Evolutionary conservation across 2,113 vertebrate genomes (phyloP).

Genomic region (Furnarius figulus): DNA sequence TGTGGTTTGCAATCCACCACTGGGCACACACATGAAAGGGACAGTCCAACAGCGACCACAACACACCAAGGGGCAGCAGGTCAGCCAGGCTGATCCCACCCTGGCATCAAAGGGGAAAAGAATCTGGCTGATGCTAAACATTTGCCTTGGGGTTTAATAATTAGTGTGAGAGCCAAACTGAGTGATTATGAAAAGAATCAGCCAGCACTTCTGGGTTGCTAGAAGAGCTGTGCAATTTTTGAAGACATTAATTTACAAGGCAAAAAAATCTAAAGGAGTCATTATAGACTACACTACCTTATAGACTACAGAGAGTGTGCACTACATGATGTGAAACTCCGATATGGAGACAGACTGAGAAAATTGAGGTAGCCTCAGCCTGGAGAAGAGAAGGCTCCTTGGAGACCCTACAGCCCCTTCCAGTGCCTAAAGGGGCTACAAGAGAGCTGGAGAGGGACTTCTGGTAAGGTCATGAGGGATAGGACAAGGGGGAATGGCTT

Average conservation of each 20-base stretch:
- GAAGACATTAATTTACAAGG: not conserved
- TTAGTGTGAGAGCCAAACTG: not conserved
- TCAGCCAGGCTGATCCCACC: not conserved
- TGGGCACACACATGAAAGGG: not conserved
- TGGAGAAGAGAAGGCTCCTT: not conserved
- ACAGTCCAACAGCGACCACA: not conserved
- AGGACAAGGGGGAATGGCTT: not conserved
- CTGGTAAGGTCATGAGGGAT: not conserved
- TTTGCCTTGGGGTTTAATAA: not conserved
- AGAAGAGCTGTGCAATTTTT: not conserved
- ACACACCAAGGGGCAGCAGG: not conserved
- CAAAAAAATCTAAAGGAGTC: not conserved
- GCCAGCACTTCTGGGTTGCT: not conserved
- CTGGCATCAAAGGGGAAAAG: not conserved
- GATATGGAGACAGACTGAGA: not conserved
- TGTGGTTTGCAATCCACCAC: not conserved
- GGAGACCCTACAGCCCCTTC: not conserved
- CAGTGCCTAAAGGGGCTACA: not conserved
- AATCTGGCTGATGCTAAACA: not conserved
- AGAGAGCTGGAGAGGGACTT: not conserved
- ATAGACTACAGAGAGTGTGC: not conserved
- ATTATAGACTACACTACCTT: not conserved
- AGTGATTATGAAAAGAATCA: not conserved
- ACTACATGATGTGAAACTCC: not conserved
- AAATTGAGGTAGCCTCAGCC: not conserved